phyloP scores from a whole-genome alignment of 2,113 vertebrate species.

The Dunckerocampus dactyliophorus region DNA sequence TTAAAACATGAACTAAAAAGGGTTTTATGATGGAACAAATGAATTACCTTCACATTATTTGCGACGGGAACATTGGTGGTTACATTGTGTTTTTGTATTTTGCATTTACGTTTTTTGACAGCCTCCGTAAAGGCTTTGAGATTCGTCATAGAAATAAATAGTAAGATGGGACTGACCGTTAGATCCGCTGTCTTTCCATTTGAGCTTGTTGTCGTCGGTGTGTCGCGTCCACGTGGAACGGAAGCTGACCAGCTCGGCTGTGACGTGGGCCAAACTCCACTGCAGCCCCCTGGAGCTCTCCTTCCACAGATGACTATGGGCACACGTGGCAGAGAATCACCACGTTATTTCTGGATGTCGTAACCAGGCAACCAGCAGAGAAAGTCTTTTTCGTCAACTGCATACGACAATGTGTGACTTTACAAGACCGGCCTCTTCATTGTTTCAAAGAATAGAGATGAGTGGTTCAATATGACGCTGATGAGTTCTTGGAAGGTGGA shows the following conservation, averaged over 20 bases:
- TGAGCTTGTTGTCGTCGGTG: constrained; percentile 93
- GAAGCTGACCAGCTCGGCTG: constrained; percentile 84
- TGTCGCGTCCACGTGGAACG: constrained; percentile 85
- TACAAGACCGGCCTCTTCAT: background rate
- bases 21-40: too few species aligned
- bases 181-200: constrained; percentile 86
- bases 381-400: background rate
- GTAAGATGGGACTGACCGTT: constrained; percentile 69
- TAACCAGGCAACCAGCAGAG: background rate
- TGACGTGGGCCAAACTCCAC: constrained; percentile 83
- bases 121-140: background rate
- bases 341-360: background rate
- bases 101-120: background rate
- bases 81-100: background rate
- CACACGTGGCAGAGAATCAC: background rate
- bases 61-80: background rate
- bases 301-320: constrained; percentile 80
- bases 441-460: background rate
- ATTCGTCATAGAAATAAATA: background rate
- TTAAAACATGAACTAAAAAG: too few species aligned
- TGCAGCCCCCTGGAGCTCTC: constrained; percentile 84
- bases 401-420: background rate
- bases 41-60: too few species aligned
- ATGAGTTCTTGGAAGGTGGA: background rate
- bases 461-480: background rate